phyloP scores from a whole-genome alignment of 2,113 vertebrate species.

The Rhinopomastus cyanomelas region DNA sequence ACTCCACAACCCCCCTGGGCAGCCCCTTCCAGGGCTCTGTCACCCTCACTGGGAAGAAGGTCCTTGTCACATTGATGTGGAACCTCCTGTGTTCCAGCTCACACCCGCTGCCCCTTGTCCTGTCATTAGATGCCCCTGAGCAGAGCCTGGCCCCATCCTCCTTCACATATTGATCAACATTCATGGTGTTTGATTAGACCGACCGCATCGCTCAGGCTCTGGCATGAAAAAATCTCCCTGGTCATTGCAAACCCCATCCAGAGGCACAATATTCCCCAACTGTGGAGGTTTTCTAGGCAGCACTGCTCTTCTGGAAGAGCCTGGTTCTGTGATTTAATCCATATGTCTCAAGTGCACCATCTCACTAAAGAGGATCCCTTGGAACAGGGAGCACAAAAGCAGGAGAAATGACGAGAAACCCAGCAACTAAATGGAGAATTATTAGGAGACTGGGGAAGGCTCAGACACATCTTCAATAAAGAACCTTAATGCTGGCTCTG shows the following conservation, averaged over 20 bases:
- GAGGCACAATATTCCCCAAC: background rate
- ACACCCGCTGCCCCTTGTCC: too few species aligned
- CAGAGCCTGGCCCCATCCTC: too few species aligned
- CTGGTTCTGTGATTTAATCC: slow-evolving; percentile 28
- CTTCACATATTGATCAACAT: too few species aligned
- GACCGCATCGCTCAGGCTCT: background rate
- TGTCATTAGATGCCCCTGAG: too few species aligned
- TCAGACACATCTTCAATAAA: slow-evolving; percentile 54
- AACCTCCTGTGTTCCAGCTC: too few species aligned
- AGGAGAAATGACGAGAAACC: slow-evolving; percentile 27
- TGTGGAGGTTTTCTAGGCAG: slow-evolving; percentile 24
- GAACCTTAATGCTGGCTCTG: slow-evolving; percentile 19
- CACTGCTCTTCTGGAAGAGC: background rate
- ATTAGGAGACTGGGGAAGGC: slow-evolving; percentile 34
- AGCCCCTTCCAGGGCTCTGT: too few species aligned
- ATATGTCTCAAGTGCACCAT: background rate
- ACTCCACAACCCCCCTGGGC: too few species aligned
- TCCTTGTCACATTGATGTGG: too few species aligned
- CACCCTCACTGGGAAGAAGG: too few species aligned
- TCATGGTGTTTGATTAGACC: background rate
- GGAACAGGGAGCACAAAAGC: slow-evolving; percentile 9
- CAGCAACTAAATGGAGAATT: background rate
- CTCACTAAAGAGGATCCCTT: slow-evolving; percentile 6
- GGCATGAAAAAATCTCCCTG: background rate
- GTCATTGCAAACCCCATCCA: slow-evolving; percentile 26